phyloP scores from a whole-genome alignment of 2,888 invertebrate species.

The Piscicola geometra region DNA sequence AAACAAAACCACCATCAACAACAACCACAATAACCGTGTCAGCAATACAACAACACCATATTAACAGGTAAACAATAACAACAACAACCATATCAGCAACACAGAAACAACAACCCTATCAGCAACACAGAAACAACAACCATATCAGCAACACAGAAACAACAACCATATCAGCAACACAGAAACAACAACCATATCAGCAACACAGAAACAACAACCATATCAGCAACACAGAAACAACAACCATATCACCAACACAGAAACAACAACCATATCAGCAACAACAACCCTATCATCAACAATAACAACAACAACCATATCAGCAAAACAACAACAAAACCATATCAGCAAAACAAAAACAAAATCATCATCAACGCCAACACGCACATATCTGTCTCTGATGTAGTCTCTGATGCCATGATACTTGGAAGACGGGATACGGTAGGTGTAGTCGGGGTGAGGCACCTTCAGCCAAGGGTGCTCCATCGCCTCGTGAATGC shows the following conservation, averaged over 20 bases:
- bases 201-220: background rate
- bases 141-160: background rate
- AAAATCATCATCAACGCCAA: background rate
- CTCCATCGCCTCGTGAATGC: conserved; percentile 90
- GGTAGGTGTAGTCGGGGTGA: conserved; percentile 56
- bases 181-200: background rate
- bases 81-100: background rate
- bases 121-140: background rate
- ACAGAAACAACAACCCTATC: too few species aligned
- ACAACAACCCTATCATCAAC: background rate
- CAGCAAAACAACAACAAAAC: background rate
- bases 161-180: background rate
- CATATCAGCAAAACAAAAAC: background rate
- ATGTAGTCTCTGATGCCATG: conserved; percentile 80
- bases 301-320: too few species aligned
- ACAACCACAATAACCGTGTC: background rate
- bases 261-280: background rate
- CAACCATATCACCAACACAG: background rate
- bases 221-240: background rate
- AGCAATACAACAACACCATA: background rate
- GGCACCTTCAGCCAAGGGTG: conserved; percentile 82
- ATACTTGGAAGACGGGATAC: conserved; percentile 78
- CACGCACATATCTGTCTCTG: conserved; percentile 63
- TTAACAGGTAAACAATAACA: background rate
- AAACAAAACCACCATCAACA: background rate